phyloP scores from a whole-genome alignment of 2,113 vertebrate species.

The Steatornis caripensis region DNA sequence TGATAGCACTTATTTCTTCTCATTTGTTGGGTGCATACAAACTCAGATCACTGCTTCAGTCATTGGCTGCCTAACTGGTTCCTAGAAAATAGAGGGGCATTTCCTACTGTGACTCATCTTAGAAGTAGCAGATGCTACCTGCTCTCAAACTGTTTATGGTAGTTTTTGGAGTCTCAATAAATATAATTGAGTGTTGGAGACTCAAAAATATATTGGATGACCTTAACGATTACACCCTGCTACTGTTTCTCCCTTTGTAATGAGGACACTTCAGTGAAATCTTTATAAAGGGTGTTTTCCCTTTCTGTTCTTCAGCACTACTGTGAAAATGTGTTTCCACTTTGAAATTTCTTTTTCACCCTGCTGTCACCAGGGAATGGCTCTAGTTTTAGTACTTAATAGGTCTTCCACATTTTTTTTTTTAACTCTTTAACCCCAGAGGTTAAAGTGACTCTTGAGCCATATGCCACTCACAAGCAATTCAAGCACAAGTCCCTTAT shows the following conservation, averaged over 20 bases:
- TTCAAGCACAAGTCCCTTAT: not conserved
- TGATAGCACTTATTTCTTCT: not conserved
- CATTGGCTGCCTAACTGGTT: not conserved
- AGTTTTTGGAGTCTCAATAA: not conserved
- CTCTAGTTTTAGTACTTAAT: not conserved
- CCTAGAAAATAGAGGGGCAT: slow-evolving; percentile 49
- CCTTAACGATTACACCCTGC: not conserved
- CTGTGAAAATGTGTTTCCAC: not conserved
- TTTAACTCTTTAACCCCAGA: not conserved
- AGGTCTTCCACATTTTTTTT: not conserved
- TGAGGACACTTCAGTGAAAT: not conserved
- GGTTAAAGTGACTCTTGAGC: not conserved
- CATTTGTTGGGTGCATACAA: not conserved
- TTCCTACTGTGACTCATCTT: slow-evolving; percentile 11
- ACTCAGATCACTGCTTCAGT: not conserved
- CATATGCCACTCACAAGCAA: not conserved
- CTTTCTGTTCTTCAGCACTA: not conserved
- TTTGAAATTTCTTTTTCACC: not conserved
- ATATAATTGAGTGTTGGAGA: not conserved
- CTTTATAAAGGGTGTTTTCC: not conserved
- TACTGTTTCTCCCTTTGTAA: not conserved
- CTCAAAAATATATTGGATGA: not conserved
- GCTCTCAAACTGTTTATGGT: not conserved
- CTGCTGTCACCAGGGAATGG: not conserved
- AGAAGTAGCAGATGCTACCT: not conserved